phyloP scores from a whole-genome alignment of 2,797 vertebrate species.

The Alectoris magna region DNA sequence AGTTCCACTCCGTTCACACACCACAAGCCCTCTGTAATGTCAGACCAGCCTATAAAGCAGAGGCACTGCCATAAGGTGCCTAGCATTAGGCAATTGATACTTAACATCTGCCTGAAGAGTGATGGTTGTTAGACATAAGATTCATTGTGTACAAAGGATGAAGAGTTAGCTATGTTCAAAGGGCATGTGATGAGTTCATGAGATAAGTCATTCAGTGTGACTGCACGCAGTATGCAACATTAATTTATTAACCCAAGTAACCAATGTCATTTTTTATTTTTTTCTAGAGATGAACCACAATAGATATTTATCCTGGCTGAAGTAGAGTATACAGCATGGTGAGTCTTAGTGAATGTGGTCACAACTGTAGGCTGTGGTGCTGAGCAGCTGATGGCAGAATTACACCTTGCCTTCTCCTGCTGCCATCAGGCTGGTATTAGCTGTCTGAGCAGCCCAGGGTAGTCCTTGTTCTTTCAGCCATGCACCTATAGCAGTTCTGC shows the following conservation, averaged over 20 bases:
- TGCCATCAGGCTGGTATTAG: not conserved
- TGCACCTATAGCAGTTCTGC: not conserved
- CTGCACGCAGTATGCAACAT: not conserved
- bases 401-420: not conserved
- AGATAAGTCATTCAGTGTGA: not conserved
- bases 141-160: not conserved
- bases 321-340: not conserved
- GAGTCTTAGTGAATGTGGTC: not conserved
- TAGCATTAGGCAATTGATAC: not conserved
- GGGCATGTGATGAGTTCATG: not conserved
- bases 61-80: not conserved
- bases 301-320: not conserved
- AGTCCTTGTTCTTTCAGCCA: not conserved
- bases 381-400: not conserved
- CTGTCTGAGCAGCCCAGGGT: not conserved
- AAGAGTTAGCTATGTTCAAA: not conserved
- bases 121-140: not conserved
- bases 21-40: rapidly evolving
- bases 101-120: not conserved
- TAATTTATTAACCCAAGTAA: not conserved
- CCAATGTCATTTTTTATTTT: not conserved
- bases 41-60: not conserved
- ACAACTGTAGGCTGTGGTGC: not conserved
- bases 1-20: not conserved
- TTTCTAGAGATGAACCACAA: not conserved